Percentiles rank a stretch among this genome's conserved stretches.
phyloP scores from a whole-genome alignment of 2,113 vertebrate genomes.

The Albula glossodonta region DNA sequence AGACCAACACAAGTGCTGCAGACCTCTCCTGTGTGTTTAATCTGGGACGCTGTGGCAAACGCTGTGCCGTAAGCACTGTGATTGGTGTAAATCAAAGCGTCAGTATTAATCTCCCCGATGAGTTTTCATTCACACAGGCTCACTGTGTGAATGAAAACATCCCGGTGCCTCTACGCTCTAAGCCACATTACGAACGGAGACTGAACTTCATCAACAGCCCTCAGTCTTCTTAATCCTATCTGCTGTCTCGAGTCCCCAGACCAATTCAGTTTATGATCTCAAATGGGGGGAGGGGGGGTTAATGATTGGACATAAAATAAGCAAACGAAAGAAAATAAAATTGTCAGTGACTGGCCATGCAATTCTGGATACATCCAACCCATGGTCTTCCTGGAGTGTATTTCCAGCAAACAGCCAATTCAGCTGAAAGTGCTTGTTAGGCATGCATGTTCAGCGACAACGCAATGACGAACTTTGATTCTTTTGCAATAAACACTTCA shows the following conservation, averaged over 20 bases:
- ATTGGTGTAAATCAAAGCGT: too few relatives aligned
- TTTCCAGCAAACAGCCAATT: background rate
- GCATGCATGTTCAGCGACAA: background rate
- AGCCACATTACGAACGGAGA: too few relatives aligned
- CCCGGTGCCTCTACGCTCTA: too few relatives aligned
- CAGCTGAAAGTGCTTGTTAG: background rate
- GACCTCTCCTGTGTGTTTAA: conserved; percentile 12
- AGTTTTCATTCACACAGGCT: too few relatives aligned
- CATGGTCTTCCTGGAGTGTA: background rate
- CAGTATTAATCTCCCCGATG: too few relatives aligned
- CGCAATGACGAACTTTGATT: background rate
- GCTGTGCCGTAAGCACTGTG: background rate
- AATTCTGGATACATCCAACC: background rate
- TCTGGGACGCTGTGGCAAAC: background rate
- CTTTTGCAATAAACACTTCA: background rate
- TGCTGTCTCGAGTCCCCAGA: background rate
- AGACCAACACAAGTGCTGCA: background rate
- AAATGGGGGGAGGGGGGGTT: background rate
- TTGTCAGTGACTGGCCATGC: background rate
- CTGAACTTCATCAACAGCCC: background rate
- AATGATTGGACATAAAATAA: background rate
- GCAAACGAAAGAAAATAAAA: background rate
- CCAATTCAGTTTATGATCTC: background rate
- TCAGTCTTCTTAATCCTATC: background rate
- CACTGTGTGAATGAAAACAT: background rate